phyloP scores from a whole-genome alignment of 2,888 invertebrate species.

The Hyposoter dolosus region DNA sequence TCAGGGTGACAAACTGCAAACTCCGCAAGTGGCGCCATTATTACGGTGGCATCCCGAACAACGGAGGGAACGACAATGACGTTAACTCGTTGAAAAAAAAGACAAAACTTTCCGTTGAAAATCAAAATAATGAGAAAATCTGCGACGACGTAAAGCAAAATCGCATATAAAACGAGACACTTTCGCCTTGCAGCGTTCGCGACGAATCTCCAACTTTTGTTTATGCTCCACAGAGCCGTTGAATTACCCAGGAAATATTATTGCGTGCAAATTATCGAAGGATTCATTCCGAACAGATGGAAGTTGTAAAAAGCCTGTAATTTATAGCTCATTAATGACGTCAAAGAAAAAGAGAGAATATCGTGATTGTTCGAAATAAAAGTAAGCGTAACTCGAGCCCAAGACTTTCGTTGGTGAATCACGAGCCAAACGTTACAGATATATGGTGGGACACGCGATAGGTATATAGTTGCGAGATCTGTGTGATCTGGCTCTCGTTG shows the following conservation, averaged over 20 bases:
- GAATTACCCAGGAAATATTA: not conserved
- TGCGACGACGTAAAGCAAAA: not conserved
- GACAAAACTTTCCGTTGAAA: not conserved
- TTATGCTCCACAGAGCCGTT: not conserved
- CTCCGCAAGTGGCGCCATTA: not conserved
- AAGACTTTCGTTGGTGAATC: constrained; percentile 50
- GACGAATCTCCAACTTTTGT: not conserved
- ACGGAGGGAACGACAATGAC: not conserved
- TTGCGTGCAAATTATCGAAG: not conserved
- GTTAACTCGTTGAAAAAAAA: not conserved
- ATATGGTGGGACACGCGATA: not conserved
- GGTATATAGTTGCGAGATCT: not conserved
- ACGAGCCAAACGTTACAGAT: not conserved
- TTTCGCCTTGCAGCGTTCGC: not conserved
- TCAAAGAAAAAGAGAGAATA: not conserved
- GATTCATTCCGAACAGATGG: not conserved
- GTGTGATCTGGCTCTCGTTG: constrained; percentile 6
- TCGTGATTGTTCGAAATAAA: constrained; percentile 10
- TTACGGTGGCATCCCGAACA: not conserved
- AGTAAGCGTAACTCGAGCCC: constrained; percentile 1
- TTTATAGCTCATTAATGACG: not conserved
- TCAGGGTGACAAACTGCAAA: constrained; percentile 5
- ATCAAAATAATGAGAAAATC: not conserved
- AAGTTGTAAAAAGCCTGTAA: not conserved
- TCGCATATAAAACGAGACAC: not conserved